phyloP scores from a whole-genome alignment of 2,113 vertebrate genomes.

The Aegypius monachus region DNA sequence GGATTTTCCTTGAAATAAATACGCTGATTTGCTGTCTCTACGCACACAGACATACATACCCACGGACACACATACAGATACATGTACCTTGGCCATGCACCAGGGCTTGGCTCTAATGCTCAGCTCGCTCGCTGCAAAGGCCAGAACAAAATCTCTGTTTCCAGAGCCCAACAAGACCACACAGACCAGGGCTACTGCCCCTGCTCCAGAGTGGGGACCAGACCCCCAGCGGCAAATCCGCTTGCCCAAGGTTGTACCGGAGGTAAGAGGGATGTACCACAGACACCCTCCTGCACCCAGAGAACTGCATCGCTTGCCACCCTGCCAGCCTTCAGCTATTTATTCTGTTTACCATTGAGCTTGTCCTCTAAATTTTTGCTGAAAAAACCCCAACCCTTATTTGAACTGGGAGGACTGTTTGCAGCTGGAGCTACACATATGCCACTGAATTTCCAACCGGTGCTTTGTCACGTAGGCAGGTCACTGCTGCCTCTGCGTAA shows the following conservation, averaged over 20 bases:
- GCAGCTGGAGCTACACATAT: background rate
- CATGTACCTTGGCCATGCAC: background rate
- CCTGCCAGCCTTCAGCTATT: background rate
- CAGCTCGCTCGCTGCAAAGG: background rate
- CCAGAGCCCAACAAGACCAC: background rate
- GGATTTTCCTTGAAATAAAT: background rate
- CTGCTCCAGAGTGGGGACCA: background rate
- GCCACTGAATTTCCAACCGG: background rate
- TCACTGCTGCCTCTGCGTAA: background rate
- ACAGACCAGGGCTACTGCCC: background rate
- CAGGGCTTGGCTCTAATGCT: background rate
- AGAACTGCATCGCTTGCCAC: background rate
- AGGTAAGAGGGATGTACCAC: background rate
- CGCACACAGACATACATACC: accelerated
- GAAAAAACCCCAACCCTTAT: background rate
- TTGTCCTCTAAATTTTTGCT: background rate
- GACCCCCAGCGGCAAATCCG: background rate
- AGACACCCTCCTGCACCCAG: background rate
- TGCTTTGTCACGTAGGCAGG: background rate
- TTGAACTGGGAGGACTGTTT: background rate
- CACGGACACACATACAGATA: background rate
- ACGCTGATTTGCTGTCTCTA: background rate
- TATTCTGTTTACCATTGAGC: background rate
- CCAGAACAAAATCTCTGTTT: background rate
- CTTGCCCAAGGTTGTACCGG: accelerated